Evolutionary conservation across 2,888 invertebrate genomes (phyloP), one percentile per base, ranked within the genome.

Genomic region (Phengaris alcon): DNA sequence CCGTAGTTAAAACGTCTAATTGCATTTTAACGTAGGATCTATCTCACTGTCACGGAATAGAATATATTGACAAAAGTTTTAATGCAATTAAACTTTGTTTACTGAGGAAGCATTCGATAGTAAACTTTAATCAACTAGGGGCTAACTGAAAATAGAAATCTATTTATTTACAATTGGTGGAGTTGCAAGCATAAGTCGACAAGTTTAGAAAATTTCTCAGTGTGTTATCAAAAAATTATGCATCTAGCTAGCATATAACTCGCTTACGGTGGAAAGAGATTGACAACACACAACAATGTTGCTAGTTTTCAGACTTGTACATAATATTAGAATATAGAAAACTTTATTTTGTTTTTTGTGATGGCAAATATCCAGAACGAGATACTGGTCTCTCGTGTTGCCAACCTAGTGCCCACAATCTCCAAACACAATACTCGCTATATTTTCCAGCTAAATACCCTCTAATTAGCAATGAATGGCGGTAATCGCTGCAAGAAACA

Each of bases 41-140:
- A 64, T 12, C 35, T 64, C 64, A 35, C 64, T 64, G 64, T 64
- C 64, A 64, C 35, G 35, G 35, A 64, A 64, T 64, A 64, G 35
- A 64, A 64, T 64, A 64, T 35, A 64, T 64, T 44, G 35, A 64
- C 64, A 64, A 64, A 64, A 64, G 64, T 64, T 64, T 64, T 64
- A 64, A 64, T 64, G 44, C 64, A 64, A 64, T 64, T 64, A 64
- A 64, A 64, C 64, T 64, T 64, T 64, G 64, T 64, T 64, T 64
- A 64, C 64, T 44, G 35, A 35, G 64, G 35, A 64, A 35, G 64
- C 35, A 64, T 64, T 64, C 64, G 35, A 64, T 44, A 12, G 35
- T 44, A 64, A 64, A 44, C 64, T 64, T 64, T 64, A 64, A 64
- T 64, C 64, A 64, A 64, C 64, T 44, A 64, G 35, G 12, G 35